Evolutionary conservation across 2,888 invertebrate genomes (phyloP), one percentile per base, ranked within the genome.

Genomic region (Onthophagus sagittarius): DNA sequence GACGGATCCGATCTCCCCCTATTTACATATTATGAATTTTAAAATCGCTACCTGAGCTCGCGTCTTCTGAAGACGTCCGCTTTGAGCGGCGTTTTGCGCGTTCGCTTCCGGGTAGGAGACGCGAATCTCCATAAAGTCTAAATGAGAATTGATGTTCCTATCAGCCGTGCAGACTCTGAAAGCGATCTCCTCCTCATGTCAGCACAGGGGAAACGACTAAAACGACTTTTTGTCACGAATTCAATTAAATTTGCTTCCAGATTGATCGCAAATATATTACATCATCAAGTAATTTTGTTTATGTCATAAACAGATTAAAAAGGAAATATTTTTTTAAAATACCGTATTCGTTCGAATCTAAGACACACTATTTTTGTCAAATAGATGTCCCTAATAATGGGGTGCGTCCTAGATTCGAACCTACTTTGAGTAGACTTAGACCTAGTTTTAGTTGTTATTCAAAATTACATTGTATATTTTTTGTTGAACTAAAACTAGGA

Each of bases 1-100:
- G 76, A 74, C 71, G 74, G 75, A 77, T 76, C 73, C 71, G 74
- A 77, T 76, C 73, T 71, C 67, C 31, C 75, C 71, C 74, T 72
- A 77, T 76, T 77, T 76, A 71, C 75, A 77, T 77, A 71, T 76
- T 73, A 76, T 75, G 75, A 75, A 76, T 76, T 74, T 73, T 70
- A 74, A 74, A 71, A 23, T 39, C 14, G 62, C 39, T 53, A 53
- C 39, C 39, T 53, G 39, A 53, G 39, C 39, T 53, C 39, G 39
- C 39, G 39, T 53, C 39, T 53, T 53, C 39, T 23, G 23, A 23
- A 23, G 23, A 23, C 39, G 39, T 53, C 39, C 39, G 39, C 39
- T 53, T 53, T 53, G 39, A 53, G 39, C 39, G 39, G 39, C 39
- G 39, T 53, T 53, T 53, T 53, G 39, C 39, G 39, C 39, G 39